Base-by-base conservation (phyloP, 2,888 invertebrate genomes). In the Sphaeridia pumilis region DNA sequence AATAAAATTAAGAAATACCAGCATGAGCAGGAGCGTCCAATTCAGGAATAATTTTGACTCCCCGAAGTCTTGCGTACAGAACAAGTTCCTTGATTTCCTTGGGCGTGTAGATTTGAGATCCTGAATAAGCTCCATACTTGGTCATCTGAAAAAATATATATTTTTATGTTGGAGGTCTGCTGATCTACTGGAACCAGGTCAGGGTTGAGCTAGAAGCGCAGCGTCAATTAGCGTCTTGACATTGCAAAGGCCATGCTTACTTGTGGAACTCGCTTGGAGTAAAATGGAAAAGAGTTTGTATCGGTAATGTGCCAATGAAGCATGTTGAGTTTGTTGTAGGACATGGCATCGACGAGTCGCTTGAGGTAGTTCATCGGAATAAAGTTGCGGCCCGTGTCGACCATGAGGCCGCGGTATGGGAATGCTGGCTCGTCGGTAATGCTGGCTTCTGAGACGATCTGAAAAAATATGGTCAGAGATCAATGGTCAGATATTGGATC, bases 281-380 rank as follows among this genome's bases (percentile, higher is more conserved):
- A 73, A 63, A 73, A 75, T 1, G 76, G 75, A 63, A 75, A 76
- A 0, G 75, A 73, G 58, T 74, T 73, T 48, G 75, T 73, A 63
- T 76, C 76, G 0, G 66, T 58, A 4, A 65, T 49, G 56, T 65
- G 66, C 75, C 75, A 75, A 62, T 76, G 76, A 51, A 76, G 68
- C 5, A 75, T 73, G 62, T 76, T 76, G 67, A 76, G 54, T 71
- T 94, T 94, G 45, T 83, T 83, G 14, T 84, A 78, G 1, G 84
- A 83, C 84, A 94, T 87, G 1, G 80, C 92, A 65, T 90, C 84
- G 58, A 92, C 74, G 50, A 84, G 84, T 58, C 76, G 77, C 64
- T 79, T 77, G 14, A 88, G 79, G 41, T 77, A 76, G 10, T 69
- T 69, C 59, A 88, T 70, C 0, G 87, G 81, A 50, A 66, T 60